Evolutionary conservation across 2,888 invertebrate species (phyloP), one percentile per base, ranked within the genome.

Genomic region (Eurois occulta): DNA sequence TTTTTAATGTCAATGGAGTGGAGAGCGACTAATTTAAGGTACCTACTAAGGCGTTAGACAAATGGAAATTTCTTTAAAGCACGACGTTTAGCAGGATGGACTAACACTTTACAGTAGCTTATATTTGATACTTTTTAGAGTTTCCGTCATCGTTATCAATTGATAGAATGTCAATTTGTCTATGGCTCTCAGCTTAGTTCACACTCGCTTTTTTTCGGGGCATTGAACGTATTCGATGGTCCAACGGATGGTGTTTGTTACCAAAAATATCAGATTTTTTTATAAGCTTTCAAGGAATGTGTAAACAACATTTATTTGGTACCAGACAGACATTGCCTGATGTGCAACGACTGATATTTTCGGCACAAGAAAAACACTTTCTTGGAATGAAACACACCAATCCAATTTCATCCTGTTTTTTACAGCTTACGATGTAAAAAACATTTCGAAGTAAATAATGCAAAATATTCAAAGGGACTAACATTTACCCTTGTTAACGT

Each of bases 301-400:
- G 52, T 68, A 41, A 64, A 83, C 80, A 67, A 77, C 71, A 80
- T 71, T 60, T n/a, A 68, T 67, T 67, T 38, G 52, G 64, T 81
- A 64, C n/a, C 46, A 32, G 4, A 32, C 8, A 55, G 28, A 32
- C 11, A 35, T 52, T 38, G n/a, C 21, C 18, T 35, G 38, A 46
- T 46, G 46, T 81, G 8, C 38, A 65, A 32, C 21, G n/a, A 65
- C 64, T 65, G 0, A 24, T 35, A 48, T 82, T 82, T 66, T 83
- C 28, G 10, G 69, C 11, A 41, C 21, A 24, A 69, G n/a, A 66
- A 60, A 69, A 70, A 43, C 43, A 58, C 8, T 48, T 35, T 68
- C n/a, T 80, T n/a, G n/a, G 16, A 43, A 65, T 32, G 16, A 43
- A 66, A 69, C 35, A 78, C 43, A 68, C 28, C 32, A 35, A 65